Evolutionary conservation across 2,888 invertebrate species (phyloP), one percentile per base, ranked within the genome.

Genomic region (Prionchulus punctatus): DNA sequence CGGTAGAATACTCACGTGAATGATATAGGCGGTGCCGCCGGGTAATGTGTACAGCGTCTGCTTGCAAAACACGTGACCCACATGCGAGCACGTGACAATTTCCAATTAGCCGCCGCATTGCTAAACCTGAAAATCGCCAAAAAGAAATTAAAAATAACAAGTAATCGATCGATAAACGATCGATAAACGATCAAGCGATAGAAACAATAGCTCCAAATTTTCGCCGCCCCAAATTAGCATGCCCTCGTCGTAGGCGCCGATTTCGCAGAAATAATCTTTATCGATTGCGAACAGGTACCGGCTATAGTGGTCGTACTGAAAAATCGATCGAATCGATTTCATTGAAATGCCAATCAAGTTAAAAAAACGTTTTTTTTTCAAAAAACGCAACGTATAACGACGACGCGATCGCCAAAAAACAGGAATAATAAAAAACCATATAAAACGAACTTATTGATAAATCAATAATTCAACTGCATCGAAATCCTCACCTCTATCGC

Each of bases 211-310:
- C 75, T 90, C 90, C 54, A 90, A 79, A 75, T 90, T 89, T 75
- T 90, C 89, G 53, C 87, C 88, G 53, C 96, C 96, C 96, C 96
- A 96, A 68, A 96, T 94, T 75, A 96, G 91, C 96, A 96, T 96
- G 65, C 94, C 96, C 74, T 91, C 85, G 74, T 98, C 96, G 73
- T 96, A 96, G 54, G 91, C 84, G 54, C 96, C 96, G 62, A 96
- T 80, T 76, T 92, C 87, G 76, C 94, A 92, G 78, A 98, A 98
- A 75, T 92, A 98, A 31, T 91, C 86, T 70, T 84, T 82, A 73
- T 96, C 91, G 61, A 96, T 94, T 53, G 92, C 84, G 65, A 79
- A 78, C 42, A 94, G 76, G 0, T 94, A 56, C 96, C 96, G 12
- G 96, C 94, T 92, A 96, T 96, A 0, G 96, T 96, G 0, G 96